These are phyloP conservation scores for Desmophyllum pertusum DNA, from an alignment of 92 coral and sea anemone species.

Conservation along the genomic window DNA sequence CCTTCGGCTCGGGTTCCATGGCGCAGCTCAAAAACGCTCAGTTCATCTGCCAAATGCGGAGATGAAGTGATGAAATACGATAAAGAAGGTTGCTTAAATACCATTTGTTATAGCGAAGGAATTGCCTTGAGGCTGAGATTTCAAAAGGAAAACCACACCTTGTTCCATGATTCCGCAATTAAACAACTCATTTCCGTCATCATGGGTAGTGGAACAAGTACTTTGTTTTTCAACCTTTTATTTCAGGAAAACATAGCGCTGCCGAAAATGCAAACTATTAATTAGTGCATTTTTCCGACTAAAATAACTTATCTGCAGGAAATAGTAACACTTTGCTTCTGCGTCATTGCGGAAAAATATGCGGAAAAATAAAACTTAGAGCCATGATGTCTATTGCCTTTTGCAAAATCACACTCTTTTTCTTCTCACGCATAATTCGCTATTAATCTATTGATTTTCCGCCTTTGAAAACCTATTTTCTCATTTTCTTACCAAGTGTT, in stretches of 20 bases:
- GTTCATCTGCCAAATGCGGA: neutral
- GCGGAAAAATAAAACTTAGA: too few relatives aligned
- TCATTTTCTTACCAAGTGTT: too few relatives aligned
- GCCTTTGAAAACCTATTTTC: too few relatives aligned
- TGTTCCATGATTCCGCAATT: neutral
- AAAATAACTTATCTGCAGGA: too few relatives aligned
- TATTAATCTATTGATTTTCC: too few relatives aligned
- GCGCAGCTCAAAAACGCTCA: neutral
- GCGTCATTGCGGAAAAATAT: too few relatives aligned
- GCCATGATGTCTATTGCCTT: too few relatives aligned
- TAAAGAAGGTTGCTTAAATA: neutral
- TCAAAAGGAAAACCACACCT: neutral
- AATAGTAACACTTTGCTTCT: neutral
- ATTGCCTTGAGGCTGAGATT: conserved; percentile 11
- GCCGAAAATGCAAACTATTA: neutral
- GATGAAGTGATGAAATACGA: neutral
- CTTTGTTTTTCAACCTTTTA: neutral
- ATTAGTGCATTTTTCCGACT: neutral
- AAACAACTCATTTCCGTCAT: neutral
- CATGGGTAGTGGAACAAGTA: neutral
- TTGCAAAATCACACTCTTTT: too few relatives aligned
- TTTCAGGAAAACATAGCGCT: neutral
- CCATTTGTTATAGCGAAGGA: neutral
- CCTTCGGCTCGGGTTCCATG: neutral
- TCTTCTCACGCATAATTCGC: too few relatives aligned